Evolutionary conservation across 2,113 vertebrate species (phyloP).

Genomic region (Pelobates fuscus): DNA sequence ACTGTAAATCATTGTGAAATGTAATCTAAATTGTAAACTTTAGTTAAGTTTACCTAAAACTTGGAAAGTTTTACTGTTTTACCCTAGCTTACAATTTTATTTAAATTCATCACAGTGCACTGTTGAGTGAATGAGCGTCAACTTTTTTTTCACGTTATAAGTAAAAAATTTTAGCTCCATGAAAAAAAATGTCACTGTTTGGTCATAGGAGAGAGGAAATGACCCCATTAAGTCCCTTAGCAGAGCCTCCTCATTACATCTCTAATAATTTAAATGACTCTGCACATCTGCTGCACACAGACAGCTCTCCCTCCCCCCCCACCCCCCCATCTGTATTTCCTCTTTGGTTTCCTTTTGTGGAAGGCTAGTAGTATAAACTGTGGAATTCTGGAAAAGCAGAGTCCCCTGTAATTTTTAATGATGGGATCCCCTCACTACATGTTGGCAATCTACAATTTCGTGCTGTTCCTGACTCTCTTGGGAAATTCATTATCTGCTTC

Average conservation of each 20-base stretch:
- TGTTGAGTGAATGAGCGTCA: too few species aligned
- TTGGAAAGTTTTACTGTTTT: too few species aligned
- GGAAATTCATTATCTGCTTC: conserved; percentile 43
- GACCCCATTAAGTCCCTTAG: neutral
- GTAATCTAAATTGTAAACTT: too few species aligned
- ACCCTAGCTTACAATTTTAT: too few species aligned
- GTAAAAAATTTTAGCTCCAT: too few species aligned
- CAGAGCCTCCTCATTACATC: neutral
- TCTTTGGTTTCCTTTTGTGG: conserved; percentile 43
- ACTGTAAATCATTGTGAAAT: too few species aligned
- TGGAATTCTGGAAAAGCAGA: neutral
- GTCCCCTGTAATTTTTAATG: neutral
- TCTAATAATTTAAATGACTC: neutral
- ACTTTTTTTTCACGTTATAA: too few species aligned
- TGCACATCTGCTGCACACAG: conserved; percentile 19
- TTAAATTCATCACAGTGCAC: too few species aligned
- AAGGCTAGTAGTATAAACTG: conserved; percentile 53
- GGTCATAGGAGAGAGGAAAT: neutral
- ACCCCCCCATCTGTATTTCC: conserved; percentile 31
- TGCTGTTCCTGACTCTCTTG: conserved; percentile 47
- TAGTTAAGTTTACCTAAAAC: too few species aligned
- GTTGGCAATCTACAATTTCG: neutral
- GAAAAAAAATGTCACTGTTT: neutral
- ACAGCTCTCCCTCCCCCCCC: conserved; percentile 21
- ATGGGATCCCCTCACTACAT: conserved; percentile 30